Evolutionary conservation across 2,888 invertebrate genomes (phyloP), one percentile per base, ranked within the genome.

Genomic region (Clanis bilineata): DNA sequence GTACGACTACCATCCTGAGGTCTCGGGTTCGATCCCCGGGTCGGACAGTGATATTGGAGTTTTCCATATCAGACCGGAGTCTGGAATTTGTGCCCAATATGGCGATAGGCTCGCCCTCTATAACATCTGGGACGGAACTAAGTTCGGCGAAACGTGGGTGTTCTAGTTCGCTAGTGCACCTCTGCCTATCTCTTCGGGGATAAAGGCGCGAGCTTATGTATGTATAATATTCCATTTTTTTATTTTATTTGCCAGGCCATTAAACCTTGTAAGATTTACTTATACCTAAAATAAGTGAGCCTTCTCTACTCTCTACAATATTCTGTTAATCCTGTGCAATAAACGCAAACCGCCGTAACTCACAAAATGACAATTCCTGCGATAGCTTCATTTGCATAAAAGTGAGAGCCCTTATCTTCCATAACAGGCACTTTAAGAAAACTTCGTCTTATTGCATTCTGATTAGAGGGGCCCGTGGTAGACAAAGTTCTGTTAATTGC

Each of bases 381-480:
- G 73, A 75, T 76, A 69, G 68, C 62, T 38, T 77, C 57, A 90
- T 90, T 90, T 88, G 84, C 90, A 90, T 91, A 87, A 90, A 89
- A 86, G 79, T 82, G 72, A 77, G 71, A 70, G 76, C 87, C 87
- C 90, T 91, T 90, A 90, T 92, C 91, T 88, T 69, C 66, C 64
- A 70, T 71, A 73, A 75, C 90, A 90, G 89, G 77, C 88, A 85
- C 79, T 89, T 89, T 85, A 78, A 79, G 86, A 86, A 90, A 90
- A 91, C 88, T 90, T 86, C 79, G 85, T 85, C 82, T 85, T 83
- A 85, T 85, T 87, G 82, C 83, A 79, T 85, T 89, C 83, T 83
- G 80, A 88, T 88, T 87, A 85, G 82, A 81, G 64, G 58, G 51
- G 58, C 66, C 61, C 51, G 64, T 43, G 36, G 63, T 59, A 63